phyloP scores from a whole-genome alignment of 2,113 vertebrate genomes.

The Gallinago paraguaiae region DNA sequence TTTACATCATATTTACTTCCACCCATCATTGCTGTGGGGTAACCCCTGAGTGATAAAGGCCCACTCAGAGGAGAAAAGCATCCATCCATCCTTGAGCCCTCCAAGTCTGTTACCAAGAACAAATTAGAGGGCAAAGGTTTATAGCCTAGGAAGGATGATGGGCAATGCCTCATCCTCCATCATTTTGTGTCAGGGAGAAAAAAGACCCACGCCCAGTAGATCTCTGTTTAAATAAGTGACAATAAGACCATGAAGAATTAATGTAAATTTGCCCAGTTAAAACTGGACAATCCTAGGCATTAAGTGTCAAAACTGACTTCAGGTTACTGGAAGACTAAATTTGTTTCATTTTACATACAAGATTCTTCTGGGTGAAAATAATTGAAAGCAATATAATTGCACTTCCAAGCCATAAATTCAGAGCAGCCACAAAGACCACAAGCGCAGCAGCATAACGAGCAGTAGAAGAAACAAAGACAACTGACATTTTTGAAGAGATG shows the following conservation, averaged over 20 bases:
- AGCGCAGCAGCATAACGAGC: neutral
- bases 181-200: neutral
- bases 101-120: fast-evolving
- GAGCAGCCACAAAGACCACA: neutral
- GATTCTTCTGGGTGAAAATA: neutral
- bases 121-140: neutral
- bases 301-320: neutral
- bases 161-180: neutral
- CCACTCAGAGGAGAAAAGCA: neutral
- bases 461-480: neutral
- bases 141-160: neutral
- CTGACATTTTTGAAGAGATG: neutral
- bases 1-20: neutral
- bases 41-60: neutral
- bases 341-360: neutral
- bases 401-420: neutral
- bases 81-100: neutral
- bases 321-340: neutral
- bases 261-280: neutral
- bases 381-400: neutral
- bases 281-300: neutral
- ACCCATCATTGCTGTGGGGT: neutral
- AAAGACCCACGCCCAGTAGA: too few relatives aligned
- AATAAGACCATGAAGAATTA: neutral
- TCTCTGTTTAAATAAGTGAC: neutral